Percentiles rank a stretch among this genome's conserved stretches.
Evolutionary conservation across 2,113 vertebrate species (phyloP).

Genomic region (Candoia aspera): DNA sequence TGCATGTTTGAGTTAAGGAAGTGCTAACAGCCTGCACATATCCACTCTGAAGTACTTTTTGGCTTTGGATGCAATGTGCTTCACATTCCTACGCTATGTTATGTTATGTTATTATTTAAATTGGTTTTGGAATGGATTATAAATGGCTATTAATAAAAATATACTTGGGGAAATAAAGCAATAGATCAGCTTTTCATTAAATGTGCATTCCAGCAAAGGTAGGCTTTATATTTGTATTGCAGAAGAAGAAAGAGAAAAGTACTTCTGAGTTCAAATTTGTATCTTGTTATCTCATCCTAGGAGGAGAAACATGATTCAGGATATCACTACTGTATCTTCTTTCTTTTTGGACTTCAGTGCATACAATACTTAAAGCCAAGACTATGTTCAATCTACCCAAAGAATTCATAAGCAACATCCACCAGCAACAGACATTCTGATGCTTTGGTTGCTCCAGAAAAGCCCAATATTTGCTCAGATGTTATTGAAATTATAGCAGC

Average conservation of each 20-base stretch:
- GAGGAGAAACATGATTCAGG: background rate
- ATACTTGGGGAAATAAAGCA: background rate
- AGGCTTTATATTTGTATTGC: background rate
- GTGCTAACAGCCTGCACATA: background rate
- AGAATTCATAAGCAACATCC: background rate
- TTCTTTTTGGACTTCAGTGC: background rate
- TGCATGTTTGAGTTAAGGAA: background rate
- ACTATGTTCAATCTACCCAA: background rate
- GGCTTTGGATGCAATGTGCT: background rate
- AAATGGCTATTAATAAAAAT: background rate
- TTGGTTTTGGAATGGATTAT: background rate
- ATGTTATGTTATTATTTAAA: background rate
- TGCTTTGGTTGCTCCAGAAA: background rate
- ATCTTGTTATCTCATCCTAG: background rate
- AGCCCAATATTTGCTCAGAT: background rate
- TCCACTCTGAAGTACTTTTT: background rate
- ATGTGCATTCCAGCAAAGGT: background rate
- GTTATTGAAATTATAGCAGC: background rate
- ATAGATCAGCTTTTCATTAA: background rate
- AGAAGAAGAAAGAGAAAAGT: background rate
- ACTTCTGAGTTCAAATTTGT: background rate
- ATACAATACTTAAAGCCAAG: background rate
- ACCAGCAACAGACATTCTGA: background rate
- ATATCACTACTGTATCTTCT: background rate
- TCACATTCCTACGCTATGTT: background rate